These are phyloP conservation scores for Lagocephalus sceleratus DNA, from an alignment of 2,797 vertebrate species.

Conservation along the genomic window DNA sequence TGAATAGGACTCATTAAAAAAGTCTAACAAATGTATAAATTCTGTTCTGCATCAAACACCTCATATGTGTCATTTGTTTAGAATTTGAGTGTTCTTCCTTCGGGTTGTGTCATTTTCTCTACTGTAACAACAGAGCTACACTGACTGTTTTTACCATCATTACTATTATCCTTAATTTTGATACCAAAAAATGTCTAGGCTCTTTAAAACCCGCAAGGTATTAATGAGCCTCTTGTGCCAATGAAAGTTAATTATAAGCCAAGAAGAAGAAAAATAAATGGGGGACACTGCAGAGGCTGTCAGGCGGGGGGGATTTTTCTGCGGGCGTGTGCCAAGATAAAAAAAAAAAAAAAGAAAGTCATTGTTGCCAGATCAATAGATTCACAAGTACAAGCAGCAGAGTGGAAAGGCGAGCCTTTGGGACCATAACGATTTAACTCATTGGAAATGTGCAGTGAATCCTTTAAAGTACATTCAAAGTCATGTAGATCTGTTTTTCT, in stretches of 20 bases:
- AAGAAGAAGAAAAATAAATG: constrained; percentile 34
- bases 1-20: background rate
- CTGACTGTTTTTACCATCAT: constrained; percentile 3
- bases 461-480: constrained; percentile 18
- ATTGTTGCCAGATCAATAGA: constrained; percentile 32
- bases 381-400: constrained; percentile 4
- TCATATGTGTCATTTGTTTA: too few species aligned
- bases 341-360: constrained; percentile 24
- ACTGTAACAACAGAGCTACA: constrained; percentile 32
- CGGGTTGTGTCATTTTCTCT: too few species aligned
- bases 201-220: constrained; percentile 53
- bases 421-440: constrained; percentile 5
- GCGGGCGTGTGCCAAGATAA: constrained; percentile 27
- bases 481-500: background rate
- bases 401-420: constrained; percentile 5
- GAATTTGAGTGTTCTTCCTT: too few species aligned
- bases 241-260: constrained; percentile 69
- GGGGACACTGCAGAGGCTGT: constrained; percentile 1
- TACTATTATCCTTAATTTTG: too few species aligned
- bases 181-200: constrained; percentile 44
- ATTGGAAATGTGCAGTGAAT: constrained; percentile 7
- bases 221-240: constrained; percentile 71
- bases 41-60: too few species aligned
- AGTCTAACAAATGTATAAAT: too few species aligned
- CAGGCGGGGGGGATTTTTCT: constrained; percentile 16